Conservation (phyloP, 2,888 invertebrate species). For the Ophion slaviceki region DNA sequence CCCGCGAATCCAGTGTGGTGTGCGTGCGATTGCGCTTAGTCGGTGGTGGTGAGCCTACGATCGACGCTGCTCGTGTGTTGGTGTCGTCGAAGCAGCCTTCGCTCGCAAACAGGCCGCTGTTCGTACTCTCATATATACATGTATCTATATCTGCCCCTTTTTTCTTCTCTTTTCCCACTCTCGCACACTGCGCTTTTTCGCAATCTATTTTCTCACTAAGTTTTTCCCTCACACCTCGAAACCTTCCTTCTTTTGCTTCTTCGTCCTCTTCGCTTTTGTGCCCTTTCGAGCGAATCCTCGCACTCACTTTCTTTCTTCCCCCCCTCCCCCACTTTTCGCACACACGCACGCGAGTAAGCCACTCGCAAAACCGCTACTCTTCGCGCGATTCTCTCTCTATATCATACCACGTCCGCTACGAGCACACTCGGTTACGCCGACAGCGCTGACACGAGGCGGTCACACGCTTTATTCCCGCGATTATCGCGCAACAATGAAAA, state of each 20-base stretch:
- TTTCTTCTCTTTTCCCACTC: slow-evolving; percentile 7
- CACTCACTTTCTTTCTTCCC: slow-evolving; percentile 41
- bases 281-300: slow-evolving; percentile 33
- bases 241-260: background rate
- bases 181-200: background rate
- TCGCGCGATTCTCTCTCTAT: slow-evolving; percentile 65
- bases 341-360: slow-evolving; percentile 39
- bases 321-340: slow-evolving; percentile 21
- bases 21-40: slow-evolving; percentile 38
- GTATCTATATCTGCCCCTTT: background rate
- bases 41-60: slow-evolving; percentile 25
- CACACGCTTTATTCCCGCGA: slow-evolving; percentile 57
- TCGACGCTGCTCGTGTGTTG: slow-evolving; percentile 33
- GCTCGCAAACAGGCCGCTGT: slow-evolving; percentile 35
- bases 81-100: slow-evolving; percentile 36
- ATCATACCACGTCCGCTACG: slow-evolving; percentile 75
- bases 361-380: slow-evolving; percentile 66
- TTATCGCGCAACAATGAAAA: slow-evolving; percentile 21
- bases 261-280: background rate
- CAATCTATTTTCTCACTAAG: slow-evolving; percentile 41
- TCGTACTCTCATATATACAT: slow-evolving; percentile 16
- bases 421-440: slow-evolving; percentile 77
- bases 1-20: slow-evolving; percentile 14
- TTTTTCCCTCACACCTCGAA: background rate
- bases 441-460: slow-evolving; percentile 74